Percentiles rank a stretch among this genome's conserved stretches.
phyloP scores from a whole-genome alignment of 2,113 vertebrate species.

The Ginglymostoma cirratum region DNA sequence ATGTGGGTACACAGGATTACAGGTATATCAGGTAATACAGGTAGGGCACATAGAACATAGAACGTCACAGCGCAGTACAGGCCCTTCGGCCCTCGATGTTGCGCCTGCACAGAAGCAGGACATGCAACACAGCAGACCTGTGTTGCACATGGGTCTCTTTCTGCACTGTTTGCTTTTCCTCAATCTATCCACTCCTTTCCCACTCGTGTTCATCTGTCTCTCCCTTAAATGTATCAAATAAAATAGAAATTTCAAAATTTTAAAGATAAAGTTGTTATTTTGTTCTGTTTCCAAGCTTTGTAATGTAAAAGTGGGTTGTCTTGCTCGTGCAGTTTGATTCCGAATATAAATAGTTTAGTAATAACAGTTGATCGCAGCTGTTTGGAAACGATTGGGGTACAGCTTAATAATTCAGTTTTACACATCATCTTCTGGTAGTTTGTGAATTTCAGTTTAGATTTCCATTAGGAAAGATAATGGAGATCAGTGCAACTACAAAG shows the following conservation, averaged over 20 bases:
- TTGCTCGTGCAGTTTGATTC: not conserved
- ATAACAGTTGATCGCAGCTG: too few relatives aligned
- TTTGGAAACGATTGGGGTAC: too few relatives aligned
- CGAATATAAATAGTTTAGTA: too few relatives aligned
- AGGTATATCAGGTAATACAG: too few relatives aligned
- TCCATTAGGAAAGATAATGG: too few relatives aligned
- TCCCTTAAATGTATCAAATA: not conserved
- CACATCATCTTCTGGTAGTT: too few relatives aligned
- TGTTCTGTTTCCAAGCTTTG: not conserved
- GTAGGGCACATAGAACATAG: too few relatives aligned
- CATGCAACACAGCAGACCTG: not conserved
- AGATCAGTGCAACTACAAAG: too few relatives aligned
- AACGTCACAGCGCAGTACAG: too few relatives aligned
- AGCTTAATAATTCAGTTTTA: too few relatives aligned
- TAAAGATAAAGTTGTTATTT: not conserved
- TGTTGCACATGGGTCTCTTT: not conserved
- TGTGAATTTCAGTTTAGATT: too few relatives aligned
- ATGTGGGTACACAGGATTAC: not conserved
- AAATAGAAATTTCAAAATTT: not conserved
- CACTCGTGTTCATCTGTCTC: not conserved
- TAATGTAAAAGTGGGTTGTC: not conserved
- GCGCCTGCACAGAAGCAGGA: not conserved
- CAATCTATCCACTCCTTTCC: not conserved
- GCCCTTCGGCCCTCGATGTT: too few relatives aligned
- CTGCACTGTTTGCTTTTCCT: not conserved